phyloP scores from a whole-genome alignment of 2,113 vertebrate genomes.

The Thryonomys swinderianus region DNA sequence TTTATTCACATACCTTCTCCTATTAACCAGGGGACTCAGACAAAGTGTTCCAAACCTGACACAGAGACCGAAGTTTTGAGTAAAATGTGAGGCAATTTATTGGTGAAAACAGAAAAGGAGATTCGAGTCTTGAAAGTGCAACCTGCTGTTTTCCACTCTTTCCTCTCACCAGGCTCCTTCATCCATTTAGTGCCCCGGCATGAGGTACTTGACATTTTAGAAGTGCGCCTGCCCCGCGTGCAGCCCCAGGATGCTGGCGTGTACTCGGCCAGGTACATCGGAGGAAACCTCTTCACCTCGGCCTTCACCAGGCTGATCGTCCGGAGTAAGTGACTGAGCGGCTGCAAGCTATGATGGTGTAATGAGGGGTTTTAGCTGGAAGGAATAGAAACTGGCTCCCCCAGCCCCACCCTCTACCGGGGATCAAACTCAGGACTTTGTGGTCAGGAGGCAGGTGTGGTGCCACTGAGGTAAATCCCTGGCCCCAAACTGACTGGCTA shows the following conservation, averaged over 20 bases:
- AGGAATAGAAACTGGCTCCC: not conserved
- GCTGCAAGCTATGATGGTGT: not conserved
- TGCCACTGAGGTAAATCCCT: too few species aligned
- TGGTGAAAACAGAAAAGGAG: not conserved
- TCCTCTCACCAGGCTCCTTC: constrained; percentile 86
- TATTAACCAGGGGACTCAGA: not conserved
- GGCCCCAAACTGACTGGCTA: not conserved
- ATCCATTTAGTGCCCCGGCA: constrained; percentile 89
- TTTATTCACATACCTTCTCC: not conserved
- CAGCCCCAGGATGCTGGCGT: constrained; percentile 88
- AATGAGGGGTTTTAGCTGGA: not conserved
- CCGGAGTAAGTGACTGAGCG: constrained; percentile 88
- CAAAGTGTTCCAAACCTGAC: not conserved
- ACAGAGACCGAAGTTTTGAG: not conserved
- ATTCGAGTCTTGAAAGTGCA: not conserved
- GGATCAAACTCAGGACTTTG: too few species aligned
- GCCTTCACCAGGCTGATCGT: constrained; percentile 93
- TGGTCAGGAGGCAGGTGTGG: too few species aligned
- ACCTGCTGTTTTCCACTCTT: not conserved
- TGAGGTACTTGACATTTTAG: constrained; percentile 87
- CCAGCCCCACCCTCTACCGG: too few species aligned
- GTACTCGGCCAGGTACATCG: constrained; percentile 91
- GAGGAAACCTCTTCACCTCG: constrained; percentile 88
- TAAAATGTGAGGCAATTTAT: not conserved
- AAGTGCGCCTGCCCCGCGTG: constrained; percentile 83